These are phyloP conservation scores for Xenotilapia longispinis DNA, from an alignment of 2,113 vertebrate genomes.

Conservation along the genomic window DNA sequence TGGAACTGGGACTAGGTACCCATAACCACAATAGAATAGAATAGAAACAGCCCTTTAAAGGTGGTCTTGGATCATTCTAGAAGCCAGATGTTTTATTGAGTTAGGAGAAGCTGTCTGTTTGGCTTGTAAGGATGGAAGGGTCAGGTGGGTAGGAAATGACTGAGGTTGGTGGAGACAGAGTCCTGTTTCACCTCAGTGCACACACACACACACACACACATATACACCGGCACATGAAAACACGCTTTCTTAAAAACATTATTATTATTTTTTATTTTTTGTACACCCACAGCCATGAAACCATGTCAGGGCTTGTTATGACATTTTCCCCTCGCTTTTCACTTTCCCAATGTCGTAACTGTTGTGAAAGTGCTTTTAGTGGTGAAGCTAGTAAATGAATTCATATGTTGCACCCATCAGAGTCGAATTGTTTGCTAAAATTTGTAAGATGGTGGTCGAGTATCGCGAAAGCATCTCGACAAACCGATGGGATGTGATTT, in stretches of 20 bases:
- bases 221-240: neutral
- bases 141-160: slow-evolving; percentile 50
- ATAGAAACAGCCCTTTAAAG: neutral
- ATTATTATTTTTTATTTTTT: neutral
- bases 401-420: neutral
- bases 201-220: neutral
- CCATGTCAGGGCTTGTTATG: slow-evolving; percentile 17
- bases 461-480: neutral
- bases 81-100: slow-evolving; percentile 15
- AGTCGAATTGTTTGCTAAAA: slow-evolving; percentile 7
- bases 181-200: slow-evolving; percentile 35
- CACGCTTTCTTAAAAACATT: neutral
- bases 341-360: slow-evolving; percentile 2
- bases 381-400: slow-evolving; percentile 1
- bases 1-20: slow-evolving; percentile 50
- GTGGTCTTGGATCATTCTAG: neutral
- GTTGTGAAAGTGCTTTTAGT: slow-evolving; percentile 26
- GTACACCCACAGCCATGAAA: slow-evolving; percentile 7
- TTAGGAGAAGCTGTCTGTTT: slow-evolving; percentile 9
- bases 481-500: neutral
- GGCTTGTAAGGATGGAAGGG: neutral
- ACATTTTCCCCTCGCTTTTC: slow-evolving; percentile 15
- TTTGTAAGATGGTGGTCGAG: neutral
- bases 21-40: slow-evolving; percentile 12
- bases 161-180: slow-evolving; percentile 50